These are phyloP conservation scores for Ptychochromis oligacanthus DNA, from an alignment of 2,113 vertebrate genomes.

Conservation along the genomic window DNA sequence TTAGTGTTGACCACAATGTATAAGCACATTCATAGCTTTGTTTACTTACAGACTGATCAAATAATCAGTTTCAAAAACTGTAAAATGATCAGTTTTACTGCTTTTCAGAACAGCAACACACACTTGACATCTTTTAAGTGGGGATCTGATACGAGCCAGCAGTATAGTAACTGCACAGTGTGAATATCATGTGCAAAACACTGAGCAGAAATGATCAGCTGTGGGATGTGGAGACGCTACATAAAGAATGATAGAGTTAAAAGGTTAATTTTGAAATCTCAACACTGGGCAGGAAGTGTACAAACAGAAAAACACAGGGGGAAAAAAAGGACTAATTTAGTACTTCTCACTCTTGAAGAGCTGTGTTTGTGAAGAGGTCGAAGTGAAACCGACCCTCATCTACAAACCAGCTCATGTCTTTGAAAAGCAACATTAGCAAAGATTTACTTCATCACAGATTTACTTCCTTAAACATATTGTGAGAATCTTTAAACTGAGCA, in stretches of 20 bases:
- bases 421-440: conserved; percentile 12
- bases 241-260: not conserved
- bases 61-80: no score
- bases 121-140: not conserved
- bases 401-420: conserved; percentile 25
- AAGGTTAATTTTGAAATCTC: not conserved
- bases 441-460: conserved; percentile 12
- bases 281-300: not conserved
- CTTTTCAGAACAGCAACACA: not conserved
- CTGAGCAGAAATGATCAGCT: not conserved
- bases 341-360: not conserved
- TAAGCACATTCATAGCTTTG: no score
- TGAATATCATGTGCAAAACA: not conserved
- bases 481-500: conserved; percentile 41
- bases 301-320: not conserved
- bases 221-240: not conserved
- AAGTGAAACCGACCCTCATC: conserved; percentile 28
- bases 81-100: not conserved
- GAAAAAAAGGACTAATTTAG: not conserved
- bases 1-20: no score
- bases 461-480: conserved; percentile 22
- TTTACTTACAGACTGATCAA: no score
- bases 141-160: not conserved
- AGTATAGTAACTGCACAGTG: not conserved
- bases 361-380: not conserved